Percentiles rank a stretch among this genome's conserved stretches.
Evolutionary conservation across 1,140 invertebrate species (phyloP).

Genomic region (Babylonia areolata): DNA sequence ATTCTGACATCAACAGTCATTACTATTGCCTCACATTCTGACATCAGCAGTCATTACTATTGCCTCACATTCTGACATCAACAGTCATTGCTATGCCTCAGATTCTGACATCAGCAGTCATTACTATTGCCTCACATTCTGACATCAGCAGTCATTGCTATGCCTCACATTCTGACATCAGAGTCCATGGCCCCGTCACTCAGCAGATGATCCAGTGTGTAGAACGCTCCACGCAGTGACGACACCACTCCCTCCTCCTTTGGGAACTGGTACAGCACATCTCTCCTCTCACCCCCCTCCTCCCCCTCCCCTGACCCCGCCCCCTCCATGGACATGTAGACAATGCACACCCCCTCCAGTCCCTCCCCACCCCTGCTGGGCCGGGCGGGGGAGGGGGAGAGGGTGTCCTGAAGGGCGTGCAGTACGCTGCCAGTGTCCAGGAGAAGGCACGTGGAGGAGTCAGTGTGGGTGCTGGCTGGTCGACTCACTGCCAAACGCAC

Average conservation of each 20-base stretch:
- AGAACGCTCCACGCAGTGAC: constrained; percentile 72
- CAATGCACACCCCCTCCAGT: constrained; percentile 23
- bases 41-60: no score
- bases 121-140: no score
- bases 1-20: no score
- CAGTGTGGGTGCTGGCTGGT: constrained; percentile 53
- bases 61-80: no score
- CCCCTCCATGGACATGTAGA: constrained; percentile 46
- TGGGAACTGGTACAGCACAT: constrained; percentile 71
- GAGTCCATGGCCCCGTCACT: constrained; percentile 62
- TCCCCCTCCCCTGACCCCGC: constrained; percentile 24
- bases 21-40: no score
- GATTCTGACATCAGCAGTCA: no score
- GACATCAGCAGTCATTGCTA: no score
- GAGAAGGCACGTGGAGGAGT: constrained; percentile 18
- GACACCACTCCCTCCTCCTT: constrained; percentile 63
- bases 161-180: constrained; percentile 57
- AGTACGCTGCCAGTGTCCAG: constrained; percentile 39
- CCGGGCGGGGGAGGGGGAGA: constrained; percentile 20
- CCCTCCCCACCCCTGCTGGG: constrained; percentile 23
- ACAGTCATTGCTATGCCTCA: no score
- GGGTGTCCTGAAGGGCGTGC: constrained; percentile 36
- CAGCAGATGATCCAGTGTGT: constrained; percentile 71
- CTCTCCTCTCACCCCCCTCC: constrained; percentile 40
- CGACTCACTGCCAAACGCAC: constrained; percentile 44